Conservation (phyloP, 2,888 invertebrate genomes). For the Ditula angustiorana region DNA sequence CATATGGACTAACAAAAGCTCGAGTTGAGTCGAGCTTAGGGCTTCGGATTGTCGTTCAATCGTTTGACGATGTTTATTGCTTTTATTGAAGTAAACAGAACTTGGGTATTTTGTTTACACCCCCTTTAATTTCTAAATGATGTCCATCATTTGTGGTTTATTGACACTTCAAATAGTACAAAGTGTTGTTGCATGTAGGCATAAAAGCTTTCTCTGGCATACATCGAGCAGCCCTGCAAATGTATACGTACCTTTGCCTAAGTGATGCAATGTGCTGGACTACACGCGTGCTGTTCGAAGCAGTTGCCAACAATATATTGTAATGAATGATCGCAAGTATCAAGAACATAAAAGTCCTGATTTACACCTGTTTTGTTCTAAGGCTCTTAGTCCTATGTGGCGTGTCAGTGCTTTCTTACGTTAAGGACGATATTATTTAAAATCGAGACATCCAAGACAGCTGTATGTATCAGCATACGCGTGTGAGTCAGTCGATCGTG, state of each 20-base stretch:
- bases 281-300: constrained; percentile 7
- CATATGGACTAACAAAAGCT: constrained; percentile 25
- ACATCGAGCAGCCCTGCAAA: constrained; percentile 20
- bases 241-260: constrained; percentile 31
- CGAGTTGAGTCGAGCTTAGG: constrained; percentile 4
- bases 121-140: neutral
- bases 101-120: neutral
- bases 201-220: constrained; percentile 33
- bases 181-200: neutral
- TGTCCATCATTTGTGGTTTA: too few relatives aligned
- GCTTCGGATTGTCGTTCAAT: neutral
- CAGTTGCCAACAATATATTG: constrained; percentile 27
- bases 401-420: neutral
- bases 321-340: constrained; percentile 2
- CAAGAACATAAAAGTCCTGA: constrained; percentile 4
- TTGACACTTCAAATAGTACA: neutral
- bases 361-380: neutral
- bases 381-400: neutral
- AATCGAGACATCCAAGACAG: neutral
- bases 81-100: constrained; percentile 7
- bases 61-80: constrained; percentile 21
- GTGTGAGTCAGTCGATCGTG: neutral
- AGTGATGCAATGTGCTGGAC: constrained; percentile 29
- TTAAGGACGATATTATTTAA: neutral
- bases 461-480: neutral